Evolutionary conservation across 2,888 invertebrate genomes (phyloP).

Genomic region (Pollenia griseotomentosa): DNA sequence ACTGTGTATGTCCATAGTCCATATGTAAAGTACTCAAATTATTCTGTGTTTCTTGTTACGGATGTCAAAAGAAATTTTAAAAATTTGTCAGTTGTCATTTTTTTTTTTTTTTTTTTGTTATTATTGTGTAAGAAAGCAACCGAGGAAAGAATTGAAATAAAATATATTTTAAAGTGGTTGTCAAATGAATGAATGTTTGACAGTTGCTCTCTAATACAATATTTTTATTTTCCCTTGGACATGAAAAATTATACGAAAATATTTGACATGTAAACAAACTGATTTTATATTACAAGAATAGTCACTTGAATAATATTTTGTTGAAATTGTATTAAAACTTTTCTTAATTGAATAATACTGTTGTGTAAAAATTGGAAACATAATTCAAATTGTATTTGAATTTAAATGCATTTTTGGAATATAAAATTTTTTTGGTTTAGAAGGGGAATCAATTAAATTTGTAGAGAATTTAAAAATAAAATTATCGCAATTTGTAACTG

Average conservation of each 20-base stretch:
- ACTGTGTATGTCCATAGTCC: not conserved
- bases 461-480: no score
- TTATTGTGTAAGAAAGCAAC: conserved; percentile 27
- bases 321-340: not conserved
- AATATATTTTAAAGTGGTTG: conserved; percentile 57
- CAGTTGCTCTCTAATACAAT: conserved; percentile 13
- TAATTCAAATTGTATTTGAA: not conserved
- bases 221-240: conserved; percentile 11
- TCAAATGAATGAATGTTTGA: conserved; percentile 52
- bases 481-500: no score
- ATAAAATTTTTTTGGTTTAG: not conserved
- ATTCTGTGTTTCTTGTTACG: conserved; percentile 39
- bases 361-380: conserved; percentile 7
- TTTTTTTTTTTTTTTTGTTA: not conserved
- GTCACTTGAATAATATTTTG: conserved; percentile 13
- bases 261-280: conserved; percentile 54
- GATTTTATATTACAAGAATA: conserved; percentile 35
- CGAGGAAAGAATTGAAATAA: conserved; percentile 1
- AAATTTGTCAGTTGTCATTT: conserved; percentile 55
- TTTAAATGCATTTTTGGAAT: not conserved
- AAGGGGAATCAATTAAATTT: no score
- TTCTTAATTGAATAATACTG: conserved; percentile 46
- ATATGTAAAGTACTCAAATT: conserved; percentile 6
- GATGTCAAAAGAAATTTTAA: conserved; percentile 58
- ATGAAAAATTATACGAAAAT: conserved; percentile 29